Evolutionary conservation across 2,888 invertebrate species (phyloP), one percentile per base, ranked within the genome.

Genomic region (Aromia moschata): DNA sequence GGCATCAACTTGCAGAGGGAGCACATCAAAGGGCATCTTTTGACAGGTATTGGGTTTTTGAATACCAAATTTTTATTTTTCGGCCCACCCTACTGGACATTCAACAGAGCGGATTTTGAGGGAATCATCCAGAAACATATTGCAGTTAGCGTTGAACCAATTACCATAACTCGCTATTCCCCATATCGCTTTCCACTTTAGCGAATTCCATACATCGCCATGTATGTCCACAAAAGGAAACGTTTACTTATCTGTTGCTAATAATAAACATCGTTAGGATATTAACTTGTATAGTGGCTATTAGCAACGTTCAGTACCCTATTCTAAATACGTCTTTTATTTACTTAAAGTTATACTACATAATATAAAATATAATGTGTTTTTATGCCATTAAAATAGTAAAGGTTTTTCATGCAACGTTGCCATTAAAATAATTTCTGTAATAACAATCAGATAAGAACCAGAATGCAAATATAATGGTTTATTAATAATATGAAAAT

Each of bases 391-490:
- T 41, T 43, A 49, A 56, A 43, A 44, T 52, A 44, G 41, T 56
- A 51, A 43, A 41, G 20, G 33, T 57, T 43, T 46, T 33, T 41
- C 57, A 57, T 57, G 57, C 57, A 57, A 57, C 44, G 43, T 38
- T 51, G 9, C 44, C 57, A 57, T 57, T 57, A 57, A 44, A 43
- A 57, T 57, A 57, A 57, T 57, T 51, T 44, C 43, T 51, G 16
- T 57, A 43, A 41, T 51, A n/a, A n/a, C n/a, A 43, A 57, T 57
- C 57, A 37, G 57, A 57, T 57, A 44, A 57, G 43, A 47, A 51
- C 18, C n/a, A 44, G 43, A 57, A 51, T 51, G 57, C 37, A 51
- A 55, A 55, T 55, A 55, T 44, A 54, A 43, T 54, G 37, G 43
- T 54, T 43, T 55, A 55, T 55, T 55, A 55, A 49, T 38, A 49